These are phyloP conservation scores for Scortum barcoo DNA, from an alignment of 2,113 vertebrate species.

Conservation along the genomic window DNA sequence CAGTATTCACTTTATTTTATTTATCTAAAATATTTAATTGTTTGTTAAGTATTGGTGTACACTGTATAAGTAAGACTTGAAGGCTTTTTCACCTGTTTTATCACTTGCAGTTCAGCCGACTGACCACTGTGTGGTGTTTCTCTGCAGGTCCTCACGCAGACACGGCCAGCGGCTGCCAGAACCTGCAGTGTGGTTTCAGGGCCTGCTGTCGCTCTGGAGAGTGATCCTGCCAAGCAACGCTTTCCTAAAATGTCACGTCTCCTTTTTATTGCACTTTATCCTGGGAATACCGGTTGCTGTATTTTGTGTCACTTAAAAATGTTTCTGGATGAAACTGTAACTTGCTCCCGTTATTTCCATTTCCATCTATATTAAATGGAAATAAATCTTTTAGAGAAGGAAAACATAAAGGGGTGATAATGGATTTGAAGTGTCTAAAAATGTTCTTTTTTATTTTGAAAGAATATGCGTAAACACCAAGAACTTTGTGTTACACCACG, in stretches of 20 bases:
- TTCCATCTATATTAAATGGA: conserved; percentile 61
- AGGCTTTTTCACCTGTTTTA: background rate
- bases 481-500: conserved; percentile 16
- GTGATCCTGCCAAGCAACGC: conserved; percentile 83
- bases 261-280: conserved; percentile 93
- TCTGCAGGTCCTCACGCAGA: conserved; percentile 95
- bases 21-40: fast-evolving
- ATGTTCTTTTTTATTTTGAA: conserved; percentile 39
- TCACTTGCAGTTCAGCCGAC: background rate
- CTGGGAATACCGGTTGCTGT: conserved; percentile 75
- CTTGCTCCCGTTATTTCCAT: conserved; percentile 48
- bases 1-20: conserved; percentile 4
- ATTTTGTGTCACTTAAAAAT: conserved; percentile 65
- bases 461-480: conserved; percentile 46
- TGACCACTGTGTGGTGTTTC: conserved; percentile 64
- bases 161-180: conserved; percentile 98
- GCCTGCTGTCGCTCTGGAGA: conserved; percentile 99
- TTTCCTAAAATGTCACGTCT: conserved; percentile 80
- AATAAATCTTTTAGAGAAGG: conserved; percentile 44
- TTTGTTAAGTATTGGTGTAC: background rate
- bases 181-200: conserved; percentile 99
- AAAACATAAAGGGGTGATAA: conserved; percentile 17
- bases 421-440: conserved; percentile 51
- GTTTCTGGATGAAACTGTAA: conserved; percentile 73
- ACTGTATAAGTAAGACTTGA: background rate